phyloP scores from a whole-genome alignment of 2,888 invertebrate genomes.

The Bembecia ichneumoniformis region DNA sequence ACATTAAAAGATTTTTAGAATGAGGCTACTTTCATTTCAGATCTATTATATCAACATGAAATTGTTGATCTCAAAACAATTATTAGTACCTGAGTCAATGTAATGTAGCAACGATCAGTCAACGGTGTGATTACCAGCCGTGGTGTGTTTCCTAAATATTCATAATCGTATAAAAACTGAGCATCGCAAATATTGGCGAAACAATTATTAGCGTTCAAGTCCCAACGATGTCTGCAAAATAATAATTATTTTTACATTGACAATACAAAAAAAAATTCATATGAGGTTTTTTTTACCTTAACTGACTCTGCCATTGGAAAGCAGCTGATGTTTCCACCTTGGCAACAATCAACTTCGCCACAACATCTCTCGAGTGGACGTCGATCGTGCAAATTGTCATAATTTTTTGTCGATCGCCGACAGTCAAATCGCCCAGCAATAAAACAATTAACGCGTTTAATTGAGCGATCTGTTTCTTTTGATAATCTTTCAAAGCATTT shows the following conservation, averaged over 20 bases:
- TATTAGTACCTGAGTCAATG: slow-evolving; percentile 82
- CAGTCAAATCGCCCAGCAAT: slow-evolving; percentile 84
- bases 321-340: slow-evolving; percentile 85
- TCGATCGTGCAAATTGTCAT: slow-evolving; percentile 98
- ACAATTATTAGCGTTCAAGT: slow-evolving; percentile 83
- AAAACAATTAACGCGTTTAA: slow-evolving; percentile 86
- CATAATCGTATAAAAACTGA: slow-evolving; percentile 91
- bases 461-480: slow-evolving; percentile 89
- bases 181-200: slow-evolving; percentile 97
- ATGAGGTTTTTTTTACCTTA: slow-evolving; percentile 59
- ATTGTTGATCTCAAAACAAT: no score
- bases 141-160: slow-evolving; percentile 95
- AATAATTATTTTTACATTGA: not conserved
- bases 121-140: slow-evolving; percentile 94
- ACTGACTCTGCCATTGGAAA: slow-evolving; percentile 93
- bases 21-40: no score
- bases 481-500: slow-evolving; percentile 92
- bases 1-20: no score
- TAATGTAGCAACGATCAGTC: slow-evolving; percentile 96
- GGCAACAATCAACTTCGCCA: slow-evolving; percentile 85
- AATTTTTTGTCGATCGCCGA: slow-evolving; percentile 92
- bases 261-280: no score
- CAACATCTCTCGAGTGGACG: slow-evolving; percentile 95
- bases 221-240: slow-evolving; percentile 81
- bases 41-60: no score